phyloP scores from a whole-genome alignment of 1,140 invertebrate genomes.

The Oedothorax gibbosus region DNA sequence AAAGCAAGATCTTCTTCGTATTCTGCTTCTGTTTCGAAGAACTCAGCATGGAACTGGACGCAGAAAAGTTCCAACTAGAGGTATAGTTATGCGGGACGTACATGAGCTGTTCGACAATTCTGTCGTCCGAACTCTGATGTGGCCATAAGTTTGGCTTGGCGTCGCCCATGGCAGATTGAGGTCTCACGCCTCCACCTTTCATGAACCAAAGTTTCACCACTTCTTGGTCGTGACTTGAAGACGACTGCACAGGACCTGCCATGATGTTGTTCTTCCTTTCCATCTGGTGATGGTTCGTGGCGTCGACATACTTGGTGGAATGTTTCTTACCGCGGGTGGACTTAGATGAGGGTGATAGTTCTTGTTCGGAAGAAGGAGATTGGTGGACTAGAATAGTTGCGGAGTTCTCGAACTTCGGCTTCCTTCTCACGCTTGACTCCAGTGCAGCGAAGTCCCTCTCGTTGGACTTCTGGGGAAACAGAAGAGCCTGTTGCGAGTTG shows the following conservation, averaged over 20 bases:
- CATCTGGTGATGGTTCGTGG: conserved; percentile 49
- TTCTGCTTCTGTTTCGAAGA: conserved; percentile 53
- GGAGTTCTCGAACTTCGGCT: conserved; percentile 51
- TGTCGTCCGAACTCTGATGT: conserved; percentile 65
- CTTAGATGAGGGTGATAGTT: neutral
- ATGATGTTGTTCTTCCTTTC: conserved; percentile 48
- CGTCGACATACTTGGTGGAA: neutral
- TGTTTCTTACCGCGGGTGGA: neutral
- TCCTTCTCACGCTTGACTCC: conserved; percentile 5
- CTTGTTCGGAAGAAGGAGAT: neutral
- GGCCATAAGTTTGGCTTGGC: conserved; percentile 64
- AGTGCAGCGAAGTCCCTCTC: conserved; percentile 23
- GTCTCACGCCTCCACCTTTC: conserved; percentile 63
- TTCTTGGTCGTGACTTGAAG: neutral
- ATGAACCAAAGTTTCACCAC: conserved; percentile 64
- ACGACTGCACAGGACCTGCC: conserved; percentile 11
- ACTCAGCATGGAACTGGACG: neutral
- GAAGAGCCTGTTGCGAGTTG: conserved; percentile 37
- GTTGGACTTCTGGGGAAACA: conserved; percentile 17
- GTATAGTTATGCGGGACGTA: conserved; percentile 65
- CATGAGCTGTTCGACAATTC: conserved; percentile 69
- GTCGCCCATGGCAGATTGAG: neutral
- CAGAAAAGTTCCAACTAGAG: conserved; percentile 60
- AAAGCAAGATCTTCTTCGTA: conserved; percentile 84
- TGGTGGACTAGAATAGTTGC: neutral